Evolutionary conservation across 2,888 invertebrate species (phyloP), one percentile per base, ranked within the genome.

Genomic region (Euzetes globulus): DNA sequence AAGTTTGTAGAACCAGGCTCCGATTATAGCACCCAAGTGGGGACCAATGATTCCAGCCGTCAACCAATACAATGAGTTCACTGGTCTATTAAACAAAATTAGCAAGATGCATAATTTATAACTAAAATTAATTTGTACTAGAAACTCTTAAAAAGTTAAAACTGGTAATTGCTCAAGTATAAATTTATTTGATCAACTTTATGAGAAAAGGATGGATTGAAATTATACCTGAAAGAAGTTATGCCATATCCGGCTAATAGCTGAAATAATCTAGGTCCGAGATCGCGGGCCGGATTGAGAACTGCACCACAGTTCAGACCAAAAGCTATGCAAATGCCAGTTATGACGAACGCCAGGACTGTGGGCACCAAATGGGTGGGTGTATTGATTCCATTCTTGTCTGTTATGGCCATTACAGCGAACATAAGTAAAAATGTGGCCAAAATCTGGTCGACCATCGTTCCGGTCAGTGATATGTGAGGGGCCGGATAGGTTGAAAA

Each of bases 261-360:
- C 0, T 85, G 84, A 79, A 87, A 85, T 19, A 86, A 79, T 74
- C 87, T 80, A 0, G 87, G 87, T 0, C 82, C 81, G n/a, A 87
- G 81, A 80, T 87, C 87, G 75, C 87, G 80, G 25, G 87, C 87
- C 1, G 87, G 87, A 80, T 87, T 87, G 77, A 87, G 83, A 63
- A 86, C 84, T 77, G 85, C 86, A 33, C 86, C 86, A 78, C 85
- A 84, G 81, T 87, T 87, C 77, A 82, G 81, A n/a, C 85, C 85
- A 78, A 85, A 85, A 22, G 84, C 80, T 78, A 84, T 80, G n/a
- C 84, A 84, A 72, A 86, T 83, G 27, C 79, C 83, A 7, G 83
- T 79, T 1, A 86, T 83, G 5, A 82, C 77, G 6, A 85, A 77
- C 0, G 84, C 84, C 75, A 77, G 72, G 52, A 74, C 25, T 15